Evolutionary conservation across 2,113 vertebrate species (phyloP).

Genomic region (Dipodomys spectabilis): DNA sequence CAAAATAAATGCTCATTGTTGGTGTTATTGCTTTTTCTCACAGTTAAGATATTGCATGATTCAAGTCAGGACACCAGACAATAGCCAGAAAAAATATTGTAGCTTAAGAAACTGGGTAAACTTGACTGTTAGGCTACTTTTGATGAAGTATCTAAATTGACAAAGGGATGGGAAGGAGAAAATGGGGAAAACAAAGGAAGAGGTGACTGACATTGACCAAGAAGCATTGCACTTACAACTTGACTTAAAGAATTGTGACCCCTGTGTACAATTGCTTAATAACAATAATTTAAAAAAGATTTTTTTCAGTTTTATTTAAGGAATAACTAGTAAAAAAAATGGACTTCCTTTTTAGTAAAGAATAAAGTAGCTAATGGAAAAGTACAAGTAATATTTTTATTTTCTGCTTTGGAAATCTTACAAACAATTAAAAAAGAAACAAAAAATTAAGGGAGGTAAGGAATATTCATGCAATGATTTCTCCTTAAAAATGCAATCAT

Average conservation of each 20-base stretch:
- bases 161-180: too few relatives aligned
- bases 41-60: not conserved
- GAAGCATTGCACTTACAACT: too few relatives aligned
- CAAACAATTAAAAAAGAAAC: not conserved
- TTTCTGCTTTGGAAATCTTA: not conserved
- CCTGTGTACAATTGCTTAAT: too few relatives aligned
- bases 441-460: not conserved
- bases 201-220: too few relatives aligned
- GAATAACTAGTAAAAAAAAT: too few relatives aligned
- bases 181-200: too few relatives aligned
- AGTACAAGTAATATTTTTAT: not conserved
- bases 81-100: not conserved
- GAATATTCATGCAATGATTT: not conserved
- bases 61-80: not conserved
- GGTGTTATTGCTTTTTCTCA: not conserved
- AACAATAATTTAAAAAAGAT: too few relatives aligned
- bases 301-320: too few relatives aligned
- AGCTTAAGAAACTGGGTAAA: not conserved
- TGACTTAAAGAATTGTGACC: too few relatives aligned
- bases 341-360: not conserved
- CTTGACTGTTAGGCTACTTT: not conserved
- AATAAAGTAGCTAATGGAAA: not conserved
- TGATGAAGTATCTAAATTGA: too few relatives aligned
- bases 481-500: constrained; percentile 38
- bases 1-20: not conserved